A percentile compares a stretch with the other conserved stretches of the same genome.
These are phyloP conservation scores for Cephus spinipes DNA, from an alignment of 2,888 invertebrate species.

Conservation along the genomic window DNA sequence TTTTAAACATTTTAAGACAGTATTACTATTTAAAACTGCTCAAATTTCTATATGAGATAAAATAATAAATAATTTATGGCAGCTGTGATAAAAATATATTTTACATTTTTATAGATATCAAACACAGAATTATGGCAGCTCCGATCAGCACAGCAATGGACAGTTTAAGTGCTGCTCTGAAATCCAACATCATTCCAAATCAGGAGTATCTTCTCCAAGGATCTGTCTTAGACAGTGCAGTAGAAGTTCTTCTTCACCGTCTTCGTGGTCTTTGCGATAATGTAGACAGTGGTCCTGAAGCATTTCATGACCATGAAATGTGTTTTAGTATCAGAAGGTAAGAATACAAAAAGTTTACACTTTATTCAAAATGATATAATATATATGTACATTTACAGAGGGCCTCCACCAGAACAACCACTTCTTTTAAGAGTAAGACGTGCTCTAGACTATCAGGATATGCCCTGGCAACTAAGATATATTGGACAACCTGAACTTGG, in stretches of 20 bases:
- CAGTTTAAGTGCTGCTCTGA: conserved; percentile 81
- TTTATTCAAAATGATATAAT: background rate
- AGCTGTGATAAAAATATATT: too few relatives aligned
- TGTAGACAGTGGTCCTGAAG: conserved; percentile 90
- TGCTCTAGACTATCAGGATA: conserved; percentile 84
- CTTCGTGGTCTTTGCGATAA: conserved; percentile 93
- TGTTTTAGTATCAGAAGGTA: conserved; percentile 81
- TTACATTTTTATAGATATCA: background rate
- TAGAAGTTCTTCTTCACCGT: conserved; percentile 88
- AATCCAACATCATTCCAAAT: conserved; percentile 89
- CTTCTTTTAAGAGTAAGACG: conserved; percentile 85
- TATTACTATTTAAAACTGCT: background rate
- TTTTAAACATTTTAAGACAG: background rate
- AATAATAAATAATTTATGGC: background rate
- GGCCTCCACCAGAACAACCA: conserved; percentile 67
- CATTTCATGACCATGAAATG: conserved; percentile 94
- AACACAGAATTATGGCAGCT: conserved; percentile 52
- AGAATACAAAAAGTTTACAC: background rate
- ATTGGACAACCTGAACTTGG: conserved; percentile 92
- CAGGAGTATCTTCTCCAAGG: conserved; percentile 95
- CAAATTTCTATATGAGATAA: background rate
- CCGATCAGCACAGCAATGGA: conserved; percentile 79
- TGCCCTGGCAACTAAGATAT: conserved; percentile 91
- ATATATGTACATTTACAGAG: conserved; percentile 36
- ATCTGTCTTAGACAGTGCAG: conserved; percentile 90